These are phyloP conservation scores for Eptesicus fuscus DNA, from an alignment of 2,113 vertebrate genomes.

Conservation along the genomic window DNA sequence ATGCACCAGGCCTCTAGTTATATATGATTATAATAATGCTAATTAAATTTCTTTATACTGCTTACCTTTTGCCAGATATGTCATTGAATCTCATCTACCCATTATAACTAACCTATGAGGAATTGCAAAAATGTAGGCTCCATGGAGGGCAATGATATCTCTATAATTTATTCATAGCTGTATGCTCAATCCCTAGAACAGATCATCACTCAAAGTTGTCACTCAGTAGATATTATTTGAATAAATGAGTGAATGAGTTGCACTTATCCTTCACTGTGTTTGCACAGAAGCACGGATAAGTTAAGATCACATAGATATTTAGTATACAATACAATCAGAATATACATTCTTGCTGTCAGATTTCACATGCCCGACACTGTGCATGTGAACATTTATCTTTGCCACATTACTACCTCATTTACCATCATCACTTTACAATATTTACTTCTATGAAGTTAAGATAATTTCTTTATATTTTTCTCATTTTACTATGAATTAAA, in stretches of 20 bases:
- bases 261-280: neutral
- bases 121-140: neutral
- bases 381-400: neutral
- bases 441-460: neutral
- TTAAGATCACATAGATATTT: neutral
- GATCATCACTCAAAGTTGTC: neutral
- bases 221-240: neutral
- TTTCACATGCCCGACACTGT: too few relatives aligned
- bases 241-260: neutral
- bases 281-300: neutral
- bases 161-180: neutral
- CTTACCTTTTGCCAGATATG: neutral
- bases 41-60: neutral
- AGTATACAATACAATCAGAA: neutral
- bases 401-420: neutral
- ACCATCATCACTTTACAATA: neutral
- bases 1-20: too few relatives aligned
- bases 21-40: neutral
- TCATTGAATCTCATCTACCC: neutral
- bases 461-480: neutral
- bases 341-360: neutral
- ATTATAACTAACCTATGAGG: neutral
- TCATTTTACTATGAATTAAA: neutral
- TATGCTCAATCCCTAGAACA: neutral
- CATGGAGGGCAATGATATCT: neutral